These are phyloP conservation scores for Patiria miniata DNA, from an alignment of 35 echinoderm and acorn worm species.

Conservation along the genomic window DNA sequence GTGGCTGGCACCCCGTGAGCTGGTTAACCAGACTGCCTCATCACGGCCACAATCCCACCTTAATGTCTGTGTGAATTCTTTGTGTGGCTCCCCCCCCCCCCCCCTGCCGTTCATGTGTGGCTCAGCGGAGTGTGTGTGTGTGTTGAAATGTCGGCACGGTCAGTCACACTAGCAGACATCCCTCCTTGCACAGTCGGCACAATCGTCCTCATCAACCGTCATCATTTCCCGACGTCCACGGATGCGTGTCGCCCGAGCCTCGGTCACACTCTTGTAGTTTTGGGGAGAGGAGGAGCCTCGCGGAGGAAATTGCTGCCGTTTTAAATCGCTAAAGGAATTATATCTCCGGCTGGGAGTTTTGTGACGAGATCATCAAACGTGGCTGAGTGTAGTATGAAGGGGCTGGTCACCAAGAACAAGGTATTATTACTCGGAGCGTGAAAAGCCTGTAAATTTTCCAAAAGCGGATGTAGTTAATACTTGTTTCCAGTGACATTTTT, in stretches of 20 bases:
- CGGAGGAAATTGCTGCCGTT: too few relatives aligned
- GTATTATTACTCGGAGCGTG: neutral
- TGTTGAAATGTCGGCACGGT: slow-evolving; percentile 12
- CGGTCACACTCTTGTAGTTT: too few relatives aligned
- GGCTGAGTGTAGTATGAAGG: slow-evolving; percentile 16
- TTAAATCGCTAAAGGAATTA: neutral
- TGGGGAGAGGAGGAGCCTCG: too few relatives aligned
- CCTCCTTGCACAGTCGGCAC: too few relatives aligned
- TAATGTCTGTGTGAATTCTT: neutral
- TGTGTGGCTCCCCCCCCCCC: neutral
- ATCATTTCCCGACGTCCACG: too few relatives aligned
- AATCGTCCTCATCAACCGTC: too few relatives aligned
- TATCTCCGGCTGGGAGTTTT: neutral
- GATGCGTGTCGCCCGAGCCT: too few relatives aligned
- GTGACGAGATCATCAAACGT: slow-evolving; percentile 11
- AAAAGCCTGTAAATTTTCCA: neutral
- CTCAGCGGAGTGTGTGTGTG: neutral
- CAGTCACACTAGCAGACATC: neutral
- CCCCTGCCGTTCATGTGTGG: neutral
- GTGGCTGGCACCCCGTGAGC: neutral
- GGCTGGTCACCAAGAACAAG: slow-evolving; percentile 20
- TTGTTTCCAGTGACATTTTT: neutral
- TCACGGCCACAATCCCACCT: neutral
- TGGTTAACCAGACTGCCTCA: too few relatives aligned
- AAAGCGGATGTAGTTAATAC: neutral